phyloP scores from a whole-genome alignment of 2,888 invertebrate genomes.

The Drosophila pegasa region DNA sequence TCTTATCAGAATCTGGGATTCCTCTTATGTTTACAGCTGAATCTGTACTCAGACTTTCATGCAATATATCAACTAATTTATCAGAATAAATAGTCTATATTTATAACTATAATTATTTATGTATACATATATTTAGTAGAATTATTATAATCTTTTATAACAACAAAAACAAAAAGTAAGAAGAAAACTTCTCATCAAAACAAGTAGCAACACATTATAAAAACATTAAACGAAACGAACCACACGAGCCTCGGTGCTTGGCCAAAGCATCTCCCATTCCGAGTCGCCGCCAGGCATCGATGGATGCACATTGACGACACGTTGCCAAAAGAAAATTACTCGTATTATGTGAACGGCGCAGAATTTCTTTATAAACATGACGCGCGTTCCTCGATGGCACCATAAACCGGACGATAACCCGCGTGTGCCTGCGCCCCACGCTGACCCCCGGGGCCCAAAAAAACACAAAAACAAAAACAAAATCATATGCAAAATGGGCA shows the following conservation, averaged over 20 bases:
- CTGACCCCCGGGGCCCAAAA: slow-evolving; percentile 52
- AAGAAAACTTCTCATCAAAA: slow-evolving; percentile 1
- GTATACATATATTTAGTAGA: neutral
- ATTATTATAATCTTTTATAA: slow-evolving; percentile 2
- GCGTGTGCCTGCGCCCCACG: slow-evolving; percentile 45
- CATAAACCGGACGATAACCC: slow-evolving; percentile 74
- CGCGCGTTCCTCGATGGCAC: slow-evolving; percentile 54
- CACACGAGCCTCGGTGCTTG: slow-evolving; percentile 24
- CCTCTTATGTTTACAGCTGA: too few species aligned
- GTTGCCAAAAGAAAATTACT: slow-evolving; percentile 60
- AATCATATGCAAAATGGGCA: slow-evolving; percentile 69
- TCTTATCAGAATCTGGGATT: too few species aligned
- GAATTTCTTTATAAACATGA: slow-evolving; percentile 75
- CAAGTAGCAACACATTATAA: slow-evolving; percentile 65
- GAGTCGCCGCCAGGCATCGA: slow-evolving; percentile 41
- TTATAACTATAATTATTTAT: slow-evolving; percentile 1
- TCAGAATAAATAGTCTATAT: neutral
- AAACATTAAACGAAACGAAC: slow-evolving; percentile 43
- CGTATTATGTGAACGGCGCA: slow-evolving; percentile 56
- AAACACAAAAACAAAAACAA: slow-evolving; percentile 8
- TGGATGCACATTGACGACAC: slow-evolving; percentile 58
- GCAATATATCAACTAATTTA: neutral
- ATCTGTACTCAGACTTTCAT: too few species aligned
- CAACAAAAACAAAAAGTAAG: neutral
- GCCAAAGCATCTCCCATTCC: slow-evolving; percentile 17